Conservation (phyloP, 2,888 invertebrate genomes). For the Drosophila pseudotalamancana region DNA sequence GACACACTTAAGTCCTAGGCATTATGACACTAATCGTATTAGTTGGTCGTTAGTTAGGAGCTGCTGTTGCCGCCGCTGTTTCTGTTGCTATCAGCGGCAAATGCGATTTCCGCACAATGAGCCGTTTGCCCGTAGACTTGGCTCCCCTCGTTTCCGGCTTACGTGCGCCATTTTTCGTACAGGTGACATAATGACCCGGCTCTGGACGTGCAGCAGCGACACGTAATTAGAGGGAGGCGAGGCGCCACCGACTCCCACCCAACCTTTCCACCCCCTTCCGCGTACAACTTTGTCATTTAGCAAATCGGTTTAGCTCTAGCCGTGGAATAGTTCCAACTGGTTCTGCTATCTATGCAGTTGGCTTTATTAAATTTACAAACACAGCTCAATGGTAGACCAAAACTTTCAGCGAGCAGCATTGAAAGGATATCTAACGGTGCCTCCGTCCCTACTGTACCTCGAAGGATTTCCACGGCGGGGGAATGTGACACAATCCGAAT, state of each 20-base stretch:
- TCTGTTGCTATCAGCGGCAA: constrained; percentile 60
- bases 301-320: constrained; percentile 71
- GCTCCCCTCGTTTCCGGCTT: constrained; percentile 65
- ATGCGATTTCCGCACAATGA: constrained; percentile 77
- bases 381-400: constrained; percentile 36
- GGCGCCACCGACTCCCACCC: not conserved
- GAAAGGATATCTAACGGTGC: not conserved
- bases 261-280: constrained; percentile 14
- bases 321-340: constrained; percentile 4
- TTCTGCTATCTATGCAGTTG: constrained; percentile 9
- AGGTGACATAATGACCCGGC: constrained; percentile 76
- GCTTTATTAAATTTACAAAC: constrained; percentile 63
- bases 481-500: constrained; percentile 10
- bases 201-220: constrained; percentile 44
- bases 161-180: constrained; percentile 75
- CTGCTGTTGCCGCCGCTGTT: constrained; percentile 5
- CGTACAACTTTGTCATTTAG: constrained; percentile 65
- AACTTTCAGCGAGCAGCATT: not conserved
- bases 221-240: constrained; percentile 63
- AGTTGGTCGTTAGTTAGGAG: constrained; percentile 76
- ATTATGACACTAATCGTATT: constrained; percentile 81
- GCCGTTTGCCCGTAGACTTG: constrained; percentile 24
- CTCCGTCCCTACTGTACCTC: no score
- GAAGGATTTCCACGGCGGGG: no score
- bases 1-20: constrained; percentile 46